Evolutionary conservation across 2,888 invertebrate species (phyloP).

Genomic region (Hemaris fuciformis): DNA sequence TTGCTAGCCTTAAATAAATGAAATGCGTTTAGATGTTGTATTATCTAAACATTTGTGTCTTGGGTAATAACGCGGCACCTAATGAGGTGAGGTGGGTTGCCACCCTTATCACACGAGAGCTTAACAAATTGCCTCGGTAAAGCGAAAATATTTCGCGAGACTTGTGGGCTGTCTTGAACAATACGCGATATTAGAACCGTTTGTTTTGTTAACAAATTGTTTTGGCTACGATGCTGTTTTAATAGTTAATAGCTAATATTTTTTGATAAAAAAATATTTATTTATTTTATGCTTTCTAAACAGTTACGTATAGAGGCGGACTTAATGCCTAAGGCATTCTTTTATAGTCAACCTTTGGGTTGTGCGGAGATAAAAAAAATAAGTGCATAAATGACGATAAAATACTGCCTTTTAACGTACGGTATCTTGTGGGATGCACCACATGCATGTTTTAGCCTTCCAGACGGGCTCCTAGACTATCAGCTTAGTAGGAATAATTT

Average conservation of each 20-base stretch:
- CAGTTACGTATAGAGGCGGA: too few relatives aligned
- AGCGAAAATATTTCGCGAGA: constrained; percentile 6
- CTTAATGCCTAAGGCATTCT: too few relatives aligned
- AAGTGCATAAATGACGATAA: too few relatives aligned
- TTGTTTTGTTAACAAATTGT: background rate
- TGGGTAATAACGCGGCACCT: background rate
- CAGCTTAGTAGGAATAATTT: too few relatives aligned
- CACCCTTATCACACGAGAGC: background rate
- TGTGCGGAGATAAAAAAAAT: too few relatives aligned
- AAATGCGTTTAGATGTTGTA: background rate
- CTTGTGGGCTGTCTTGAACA: background rate
- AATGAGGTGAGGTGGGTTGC: constrained; percentile 1
- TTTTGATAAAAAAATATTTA: background rate
- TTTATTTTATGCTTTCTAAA: too few relatives aligned
- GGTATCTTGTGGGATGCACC: too few relatives aligned
- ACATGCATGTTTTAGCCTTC: too few relatives aligned
- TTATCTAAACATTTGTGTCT: background rate
- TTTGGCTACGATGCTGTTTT: background rate
- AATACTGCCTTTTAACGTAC: too few relatives aligned
- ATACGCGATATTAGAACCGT: background rate
- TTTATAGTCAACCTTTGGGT: too few relatives aligned
- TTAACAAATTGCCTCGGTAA: background rate
- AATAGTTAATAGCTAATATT: background rate
- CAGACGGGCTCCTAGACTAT: too few relatives aligned
- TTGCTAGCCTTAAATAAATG: background rate